These are phyloP conservation scores for Dolichallabes microphthalmus DNA, from an alignment of 2,113 vertebrate species.

Conservation along the genomic window DNA sequence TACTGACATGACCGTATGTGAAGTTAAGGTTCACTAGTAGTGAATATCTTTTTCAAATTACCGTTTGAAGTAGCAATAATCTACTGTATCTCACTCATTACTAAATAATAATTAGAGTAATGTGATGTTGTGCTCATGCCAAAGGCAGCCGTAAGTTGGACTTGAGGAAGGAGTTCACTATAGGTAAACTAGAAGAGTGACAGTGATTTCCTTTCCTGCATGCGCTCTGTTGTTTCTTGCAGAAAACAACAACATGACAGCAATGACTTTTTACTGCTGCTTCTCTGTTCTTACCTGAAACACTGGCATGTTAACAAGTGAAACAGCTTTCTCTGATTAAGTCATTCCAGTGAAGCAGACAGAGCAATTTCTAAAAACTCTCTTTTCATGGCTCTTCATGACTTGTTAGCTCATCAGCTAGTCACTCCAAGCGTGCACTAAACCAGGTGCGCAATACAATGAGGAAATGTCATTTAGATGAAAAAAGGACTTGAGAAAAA, in stretches of 20 bases:
- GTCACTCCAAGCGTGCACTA: conserved; percentile 37
- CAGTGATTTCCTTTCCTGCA: background rate
- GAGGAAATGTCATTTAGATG: conserved; percentile 19
- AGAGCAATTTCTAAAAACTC: conserved; percentile 27
- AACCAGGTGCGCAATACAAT: conserved; percentile 41
- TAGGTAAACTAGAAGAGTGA: conserved; percentile 17
- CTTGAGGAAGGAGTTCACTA: background rate
- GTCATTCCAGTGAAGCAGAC: background rate
- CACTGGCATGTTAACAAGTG: conserved; percentile 13
- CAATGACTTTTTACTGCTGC: background rate
- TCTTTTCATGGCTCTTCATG: conserved; percentile 5
- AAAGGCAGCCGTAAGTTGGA: conserved; percentile 14
- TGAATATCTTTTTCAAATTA: background rate
- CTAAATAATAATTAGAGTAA: background rate
- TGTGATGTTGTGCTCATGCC: background rate
- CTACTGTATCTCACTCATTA: background rate
- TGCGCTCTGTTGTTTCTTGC: background rate
- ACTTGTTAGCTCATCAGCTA: conserved; percentile 26
- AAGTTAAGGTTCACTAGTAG: background rate
- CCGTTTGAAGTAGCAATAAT: background rate
- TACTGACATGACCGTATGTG: background rate
- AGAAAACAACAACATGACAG: conserved; percentile 5
- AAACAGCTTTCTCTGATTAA: conserved; percentile 2
- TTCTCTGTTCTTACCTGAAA: conserved; percentile 2
- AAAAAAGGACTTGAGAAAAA: conserved; percentile 53